Evolutionary conservation across 2,113 vertebrate genomes (phyloP).

Genomic region (Rhynchopsitta pachyrhyncha): DNA sequence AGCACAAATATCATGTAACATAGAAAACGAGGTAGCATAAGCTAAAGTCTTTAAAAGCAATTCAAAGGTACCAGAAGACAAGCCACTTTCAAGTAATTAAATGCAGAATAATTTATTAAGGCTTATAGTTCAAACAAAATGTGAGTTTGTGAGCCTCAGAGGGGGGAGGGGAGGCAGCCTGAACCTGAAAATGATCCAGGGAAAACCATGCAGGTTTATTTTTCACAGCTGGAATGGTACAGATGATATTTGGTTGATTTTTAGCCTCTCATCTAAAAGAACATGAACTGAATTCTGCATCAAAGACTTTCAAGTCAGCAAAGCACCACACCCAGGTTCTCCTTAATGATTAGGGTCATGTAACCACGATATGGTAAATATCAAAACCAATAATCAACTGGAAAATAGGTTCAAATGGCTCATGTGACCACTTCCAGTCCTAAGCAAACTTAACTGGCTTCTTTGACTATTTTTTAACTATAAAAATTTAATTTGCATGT

Average conservation of each 20-base stretch:
- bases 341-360: not conserved
- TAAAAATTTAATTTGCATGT: not conserved
- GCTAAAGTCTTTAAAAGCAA: not conserved
- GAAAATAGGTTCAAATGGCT: not conserved
- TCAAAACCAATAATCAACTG: not conserved
- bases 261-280: not conserved
- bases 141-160: not conserved
- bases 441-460: not conserved
- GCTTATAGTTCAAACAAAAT: not conserved
- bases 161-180: not conserved
- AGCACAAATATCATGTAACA: not conserved
- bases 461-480: not conserved
- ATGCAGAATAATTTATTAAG: not conserved
- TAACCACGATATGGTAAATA: not conserved
- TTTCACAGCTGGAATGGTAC: not conserved
- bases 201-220: not conserved
- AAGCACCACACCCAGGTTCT: not conserved
- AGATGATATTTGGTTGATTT: not conserved
- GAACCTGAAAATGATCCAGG: not conserved
- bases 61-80: not conserved
- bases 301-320: not conserved
- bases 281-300: not conserved
- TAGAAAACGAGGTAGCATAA: not conserved
- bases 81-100: not conserved
- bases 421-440: not conserved